These are phyloP conservation scores for Desoria tigrina DNA, from an alignment of 2,888 invertebrate genomes.

Conservation along the genomic window DNA sequence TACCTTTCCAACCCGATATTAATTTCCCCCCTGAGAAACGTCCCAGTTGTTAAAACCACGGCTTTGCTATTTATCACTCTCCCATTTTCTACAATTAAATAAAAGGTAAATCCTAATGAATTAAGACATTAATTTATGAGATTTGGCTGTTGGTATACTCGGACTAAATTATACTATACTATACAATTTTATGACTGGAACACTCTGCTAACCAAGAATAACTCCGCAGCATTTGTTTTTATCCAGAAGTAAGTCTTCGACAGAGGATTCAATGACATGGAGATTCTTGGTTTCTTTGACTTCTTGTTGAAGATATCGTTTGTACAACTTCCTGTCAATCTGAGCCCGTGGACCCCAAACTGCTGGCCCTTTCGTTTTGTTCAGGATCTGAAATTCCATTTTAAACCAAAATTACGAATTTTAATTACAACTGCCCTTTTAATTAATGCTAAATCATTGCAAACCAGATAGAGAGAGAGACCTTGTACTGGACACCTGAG, in stretches of 20 bases:
- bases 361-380: constrained; percentile 78
- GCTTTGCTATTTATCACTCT: constrained; percentile 63
- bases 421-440: too few relatives aligned
- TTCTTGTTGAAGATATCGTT: constrained; percentile 71
- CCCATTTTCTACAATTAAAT: constrained; percentile 62
- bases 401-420: constrained; percentile 25
- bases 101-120: constrained; percentile 25
- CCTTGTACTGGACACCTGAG: constrained; percentile 77
- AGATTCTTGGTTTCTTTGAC: constrained; percentile 68
- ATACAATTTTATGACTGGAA: background rate
- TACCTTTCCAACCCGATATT: constrained; percentile 73
- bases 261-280: constrained; percentile 69
- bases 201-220: constrained; percentile 58
- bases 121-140: background rate
- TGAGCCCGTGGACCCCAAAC: constrained; percentile 87
- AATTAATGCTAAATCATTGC: background rate
- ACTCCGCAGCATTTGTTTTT: constrained; percentile 61
- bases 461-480: constrained; percentile 52
- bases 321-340: constrained; percentile 80
- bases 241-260: constrained; percentile 74
- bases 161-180: too few relatives aligned
- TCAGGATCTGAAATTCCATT: constrained; percentile 71
- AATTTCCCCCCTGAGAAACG: constrained; percentile 81
- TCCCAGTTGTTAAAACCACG: constrained; percentile 83
- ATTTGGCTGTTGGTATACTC: too few relatives aligned